Base-by-base conservation (phyloP, 2,888 invertebrate species). In the Apodemia mormo region DNA sequence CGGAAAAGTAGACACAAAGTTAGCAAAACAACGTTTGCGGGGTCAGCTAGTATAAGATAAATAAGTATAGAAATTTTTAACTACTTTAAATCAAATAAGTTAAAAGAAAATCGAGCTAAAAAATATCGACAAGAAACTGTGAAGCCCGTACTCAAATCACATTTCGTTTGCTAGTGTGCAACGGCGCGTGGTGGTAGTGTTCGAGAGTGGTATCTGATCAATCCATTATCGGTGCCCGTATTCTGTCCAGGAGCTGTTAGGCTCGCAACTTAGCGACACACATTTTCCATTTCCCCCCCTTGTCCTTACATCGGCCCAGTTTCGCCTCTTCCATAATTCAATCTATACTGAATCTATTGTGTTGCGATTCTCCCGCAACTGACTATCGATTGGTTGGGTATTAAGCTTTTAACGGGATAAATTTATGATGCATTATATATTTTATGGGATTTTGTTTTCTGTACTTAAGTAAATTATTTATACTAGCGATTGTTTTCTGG, bases 281-380 rank as follows among this genome's bases (percentile, higher is more conserved):
- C 88, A 92, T 92, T 92, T 92, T 90, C 92, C 91, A 92, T 93
- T 92, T 88, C 88, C 89, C 85, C 68, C 84, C 81, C 84, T 83
- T 83, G 85, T 85, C 85, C 83, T 86, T 80, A 81, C 82, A 80
- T 78, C 85, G 85, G 83, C 86, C 83, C 85, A 86, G 85, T 86
- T 88, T 84, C 84, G 81, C 85, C 85, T 85, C 85, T 86, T 87
- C 88, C 88, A 90, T 92, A 90, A 91, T 91, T 92, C 89, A 90
- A 90, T 89, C 86, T 86, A 87, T 85, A 88, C 85, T 78, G 84
- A 87, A 85, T 88, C 85, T 83, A 91, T 89, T 90, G 88, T 88
- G 84, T 77, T 78, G 81, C 82, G 82, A 83, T 80, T 80, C 77
- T 77, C 77, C 58, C 75, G 71, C 74, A 33, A 70, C 45, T 68